phyloP scores from a whole-genome alignment of 2,888 invertebrate genomes.

The Lumbricus terrestris region DNA sequence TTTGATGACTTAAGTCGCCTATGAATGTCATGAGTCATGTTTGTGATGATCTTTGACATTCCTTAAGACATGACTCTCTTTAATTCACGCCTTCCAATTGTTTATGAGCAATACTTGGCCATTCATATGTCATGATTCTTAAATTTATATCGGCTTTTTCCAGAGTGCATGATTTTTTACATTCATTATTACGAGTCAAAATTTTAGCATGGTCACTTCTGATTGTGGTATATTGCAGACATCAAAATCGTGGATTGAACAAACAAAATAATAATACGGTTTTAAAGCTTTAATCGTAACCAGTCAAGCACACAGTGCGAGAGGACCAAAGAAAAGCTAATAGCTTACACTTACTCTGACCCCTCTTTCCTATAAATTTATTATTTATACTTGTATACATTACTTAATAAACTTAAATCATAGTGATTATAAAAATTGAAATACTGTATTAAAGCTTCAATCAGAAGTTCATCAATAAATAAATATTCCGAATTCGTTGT shows the following conservation, averaged over 20 bases:
- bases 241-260: background rate
- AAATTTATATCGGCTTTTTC: background rate
- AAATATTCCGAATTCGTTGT: background rate
- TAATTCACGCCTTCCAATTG: background rate
- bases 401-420: too few relatives aligned
- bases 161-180: background rate
- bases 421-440: too few relatives aligned
- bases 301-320: too few relatives aligned
- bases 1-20: background rate
- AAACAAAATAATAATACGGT: too few relatives aligned
- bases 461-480: background rate
- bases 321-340: too few relatives aligned
- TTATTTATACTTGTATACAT: too few relatives aligned
- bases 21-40: background rate
- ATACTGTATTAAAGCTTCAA: too few relatives aligned
- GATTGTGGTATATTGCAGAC: background rate
- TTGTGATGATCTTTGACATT: background rate
- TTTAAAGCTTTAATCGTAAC: too few relatives aligned
- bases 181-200: background rate
- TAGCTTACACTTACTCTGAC: too few relatives aligned
- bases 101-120: background rate
- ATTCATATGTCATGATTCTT: background rate
- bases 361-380: too few relatives aligned
- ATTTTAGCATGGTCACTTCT: background rate
- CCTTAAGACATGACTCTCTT: background rate